Conservation (phyloP, 2,797 vertebrate genomes). For the Mus spretus region DNA sequence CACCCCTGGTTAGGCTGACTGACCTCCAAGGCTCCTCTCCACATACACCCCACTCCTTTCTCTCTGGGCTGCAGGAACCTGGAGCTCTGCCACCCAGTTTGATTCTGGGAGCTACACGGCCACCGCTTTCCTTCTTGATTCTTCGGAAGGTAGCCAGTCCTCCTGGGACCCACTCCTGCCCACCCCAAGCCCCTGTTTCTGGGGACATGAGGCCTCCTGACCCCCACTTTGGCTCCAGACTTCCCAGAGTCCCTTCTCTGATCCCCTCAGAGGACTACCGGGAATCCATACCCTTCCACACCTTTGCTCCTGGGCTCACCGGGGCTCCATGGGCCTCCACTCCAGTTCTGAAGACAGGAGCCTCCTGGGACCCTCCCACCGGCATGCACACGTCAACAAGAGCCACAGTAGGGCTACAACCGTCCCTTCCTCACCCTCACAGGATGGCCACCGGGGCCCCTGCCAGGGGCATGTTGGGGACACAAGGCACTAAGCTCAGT, state of each 20-base stretch:
- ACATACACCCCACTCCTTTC: constrained; percentile 56
- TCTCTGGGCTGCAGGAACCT: neutral
- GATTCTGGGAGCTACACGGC: neutral
- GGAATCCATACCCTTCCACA: neutral
- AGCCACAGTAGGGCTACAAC: neutral
- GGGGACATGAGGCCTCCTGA: too few relatives aligned
- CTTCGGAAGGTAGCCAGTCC: neutral
- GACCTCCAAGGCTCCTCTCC: neutral
- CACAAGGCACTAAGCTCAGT: neutral
- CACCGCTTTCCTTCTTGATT: neutral
- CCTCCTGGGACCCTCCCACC: constrained; percentile 47
- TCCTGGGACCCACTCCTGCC: neutral
- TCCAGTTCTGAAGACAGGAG: constrained; percentile 8
- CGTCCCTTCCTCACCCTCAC: neutral
- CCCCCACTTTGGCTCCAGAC: too few relatives aligned
- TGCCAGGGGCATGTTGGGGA: neutral
- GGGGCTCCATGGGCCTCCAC: neutral
- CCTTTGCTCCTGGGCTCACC: neutral
- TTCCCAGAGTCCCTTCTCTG: neutral
- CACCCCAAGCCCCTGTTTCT: too few relatives aligned
- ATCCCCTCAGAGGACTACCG: neutral
- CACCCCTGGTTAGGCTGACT: neutral
- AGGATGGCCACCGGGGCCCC: neutral
- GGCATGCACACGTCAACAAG: constrained; percentile 6
- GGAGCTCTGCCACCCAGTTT: neutral